Conservation (phyloP, 2,888 invertebrate species). For the Blera fallax region DNA sequence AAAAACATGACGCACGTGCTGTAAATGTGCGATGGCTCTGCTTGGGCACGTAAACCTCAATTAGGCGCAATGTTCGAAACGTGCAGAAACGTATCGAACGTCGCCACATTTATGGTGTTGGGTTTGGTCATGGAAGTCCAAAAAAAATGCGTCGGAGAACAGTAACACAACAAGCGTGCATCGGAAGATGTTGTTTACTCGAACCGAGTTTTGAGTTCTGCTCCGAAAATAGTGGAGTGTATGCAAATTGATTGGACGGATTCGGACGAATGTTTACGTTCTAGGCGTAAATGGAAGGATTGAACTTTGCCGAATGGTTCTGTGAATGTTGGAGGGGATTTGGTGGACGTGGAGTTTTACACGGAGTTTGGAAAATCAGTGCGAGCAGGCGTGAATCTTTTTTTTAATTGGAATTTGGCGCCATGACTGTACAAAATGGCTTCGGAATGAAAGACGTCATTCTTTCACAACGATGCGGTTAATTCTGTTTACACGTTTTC, state of each 20-base stretch:
- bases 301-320: neutral
- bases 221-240: neutral
- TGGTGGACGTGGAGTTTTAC: conserved; percentile 6
- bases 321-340: neutral
- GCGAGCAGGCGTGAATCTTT: no score
- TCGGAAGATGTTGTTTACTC: neutral
- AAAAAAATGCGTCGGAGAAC: neutral
- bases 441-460: neutral
- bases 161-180: neutral
- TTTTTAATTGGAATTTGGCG: neutral
- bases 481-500: neutral
- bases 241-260: neutral
- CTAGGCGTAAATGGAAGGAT: neutral
- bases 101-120: conserved; percentile 12
- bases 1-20: conserved; percentile 25
- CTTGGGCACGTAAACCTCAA: neutral
- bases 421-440: neutral
- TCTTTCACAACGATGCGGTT: neutral
- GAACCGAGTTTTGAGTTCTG: neutral
- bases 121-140: conserved; percentile 11
- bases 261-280: neutral
- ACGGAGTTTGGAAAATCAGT: neutral
- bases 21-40: neutral
- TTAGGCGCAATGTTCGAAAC: neutral
- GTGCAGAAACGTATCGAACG: neutral